phyloP scores from a whole-genome alignment of 2,888 invertebrate species.

The Oxyteleia sp. region DNA sequence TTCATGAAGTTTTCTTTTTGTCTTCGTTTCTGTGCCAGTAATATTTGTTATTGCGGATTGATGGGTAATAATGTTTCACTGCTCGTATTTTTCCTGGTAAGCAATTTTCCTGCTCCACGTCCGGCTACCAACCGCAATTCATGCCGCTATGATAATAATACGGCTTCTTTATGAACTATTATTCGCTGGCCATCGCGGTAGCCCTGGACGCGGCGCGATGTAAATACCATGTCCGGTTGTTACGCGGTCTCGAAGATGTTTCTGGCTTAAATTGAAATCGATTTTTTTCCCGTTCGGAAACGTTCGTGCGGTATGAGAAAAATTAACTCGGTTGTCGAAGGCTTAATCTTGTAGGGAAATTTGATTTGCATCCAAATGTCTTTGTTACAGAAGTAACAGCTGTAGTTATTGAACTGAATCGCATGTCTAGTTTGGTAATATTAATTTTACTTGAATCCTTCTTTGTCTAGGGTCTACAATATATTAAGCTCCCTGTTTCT shows the following conservation, averaged over 20 bases:
- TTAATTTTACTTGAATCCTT: not conserved
- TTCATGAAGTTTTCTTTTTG: constrained; percentile 46
- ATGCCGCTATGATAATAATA: constrained; percentile 73
- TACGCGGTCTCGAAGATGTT: constrained; percentile 61
- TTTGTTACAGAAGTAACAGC: not conserved
- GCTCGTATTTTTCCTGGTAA: constrained; percentile 67
- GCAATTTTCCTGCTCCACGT: constrained; percentile 70
- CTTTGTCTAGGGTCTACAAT: no score
- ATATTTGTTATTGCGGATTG: constrained; percentile 70
- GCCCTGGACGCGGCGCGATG: constrained; percentile 60
- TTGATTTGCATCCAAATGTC: not conserved
- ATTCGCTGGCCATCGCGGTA: constrained; percentile 70
- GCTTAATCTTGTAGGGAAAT: not conserved
- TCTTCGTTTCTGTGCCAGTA: constrained; percentile 34
- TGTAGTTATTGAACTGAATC: not conserved
- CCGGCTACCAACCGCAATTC: constrained; percentile 73
- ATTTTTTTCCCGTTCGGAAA: constrained; percentile 33
- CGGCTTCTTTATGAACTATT: constrained; percentile 73
- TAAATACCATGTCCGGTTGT: constrained; percentile 67
- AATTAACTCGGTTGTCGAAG: not conserved
- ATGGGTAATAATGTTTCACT: constrained; percentile 68
- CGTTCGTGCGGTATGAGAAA: constrained; percentile 29
- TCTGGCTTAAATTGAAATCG: constrained; percentile 54
- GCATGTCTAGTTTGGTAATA: not conserved
- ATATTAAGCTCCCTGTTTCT: constrained; percentile 38